Conservation (phyloP, 64 coral and sea anemone genomes). For the Trachythela sp. region DNA sequence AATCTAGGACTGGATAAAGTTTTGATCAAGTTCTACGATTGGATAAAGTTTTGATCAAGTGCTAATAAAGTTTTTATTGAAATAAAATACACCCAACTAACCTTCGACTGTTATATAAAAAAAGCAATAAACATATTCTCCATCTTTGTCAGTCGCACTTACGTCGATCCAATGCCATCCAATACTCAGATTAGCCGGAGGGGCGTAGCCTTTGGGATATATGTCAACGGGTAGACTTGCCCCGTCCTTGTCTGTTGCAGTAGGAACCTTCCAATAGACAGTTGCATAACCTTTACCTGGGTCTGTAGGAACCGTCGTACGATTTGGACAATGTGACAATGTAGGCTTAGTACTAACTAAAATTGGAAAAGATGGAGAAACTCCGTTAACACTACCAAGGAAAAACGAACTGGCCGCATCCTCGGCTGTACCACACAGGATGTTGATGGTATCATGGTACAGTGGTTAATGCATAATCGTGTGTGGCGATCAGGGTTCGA, state of each 20-base stretch:
- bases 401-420: too few relatives aligned
- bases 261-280: not conserved
- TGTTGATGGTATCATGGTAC: too few relatives aligned
- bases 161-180: not conserved
- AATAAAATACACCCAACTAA: not conserved
- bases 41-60: too few relatives aligned
- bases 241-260: not conserved
- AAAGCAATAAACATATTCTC: not conserved
- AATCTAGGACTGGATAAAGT: too few relatives aligned
- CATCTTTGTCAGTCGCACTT: not conserved
- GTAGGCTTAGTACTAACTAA: not conserved
- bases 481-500: too few relatives aligned
- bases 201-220: not conserved
- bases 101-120: not conserved
- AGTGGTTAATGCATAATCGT: too few relatives aligned
- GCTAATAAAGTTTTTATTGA: too few relatives aligned
- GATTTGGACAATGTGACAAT: not conserved
- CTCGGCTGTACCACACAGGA: too few relatives aligned
- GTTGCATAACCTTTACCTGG: not conserved
- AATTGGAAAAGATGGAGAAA: too few relatives aligned
- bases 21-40: too few relatives aligned
- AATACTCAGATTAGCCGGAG: not conserved
- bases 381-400: too few relatives aligned
- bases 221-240: not conserved
- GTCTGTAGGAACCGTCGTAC: not conserved